These are phyloP conservation scores for Lepetodrilus schrolli DNA, from an alignment of 2,888 invertebrate species.

Conservation along the genomic window DNA sequence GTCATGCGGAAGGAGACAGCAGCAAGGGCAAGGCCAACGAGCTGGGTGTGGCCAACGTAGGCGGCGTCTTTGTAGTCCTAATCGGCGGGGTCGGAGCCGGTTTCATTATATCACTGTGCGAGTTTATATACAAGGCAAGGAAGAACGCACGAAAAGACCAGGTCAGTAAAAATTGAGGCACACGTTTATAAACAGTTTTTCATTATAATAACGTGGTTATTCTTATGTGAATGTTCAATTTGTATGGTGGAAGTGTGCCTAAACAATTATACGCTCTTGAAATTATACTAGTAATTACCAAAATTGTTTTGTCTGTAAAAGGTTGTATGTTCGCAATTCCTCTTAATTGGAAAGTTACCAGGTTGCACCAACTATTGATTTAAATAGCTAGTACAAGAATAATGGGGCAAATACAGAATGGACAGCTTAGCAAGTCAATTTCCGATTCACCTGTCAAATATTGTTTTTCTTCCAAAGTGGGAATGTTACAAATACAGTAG, in stretches of 20 bases:
- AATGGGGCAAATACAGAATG: too few relatives aligned
- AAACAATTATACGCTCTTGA: neutral
- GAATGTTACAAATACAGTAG: too few relatives aligned
- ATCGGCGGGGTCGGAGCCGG: slow-evolving; percentile 93
- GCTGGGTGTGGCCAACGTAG: slow-evolving; percentile 90
- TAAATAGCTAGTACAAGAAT: too few relatives aligned
- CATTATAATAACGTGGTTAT: neutral
- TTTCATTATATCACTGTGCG: slow-evolving; percentile 92
- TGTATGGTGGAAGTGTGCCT: too few relatives aligned
- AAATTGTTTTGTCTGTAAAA: too few relatives aligned
- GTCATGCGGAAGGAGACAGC: slow-evolving; percentile 80
- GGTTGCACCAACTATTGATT: too few relatives aligned
- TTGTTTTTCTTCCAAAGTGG: too few relatives aligned
- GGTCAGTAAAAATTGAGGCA: slow-evolving; percentile 62
- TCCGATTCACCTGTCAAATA: too few relatives aligned
- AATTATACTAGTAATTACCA: too few relatives aligned
- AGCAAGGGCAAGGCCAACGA: slow-evolving; percentile 89
- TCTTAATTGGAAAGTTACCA: too few relatives aligned
- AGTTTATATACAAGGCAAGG: slow-evolving; percentile 80
- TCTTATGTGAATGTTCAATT: neutral
- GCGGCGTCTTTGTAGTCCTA: slow-evolving; percentile 96
- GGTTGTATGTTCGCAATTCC: too few relatives aligned
- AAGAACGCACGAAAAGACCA: slow-evolving; percentile 70
- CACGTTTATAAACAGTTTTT: neutral
- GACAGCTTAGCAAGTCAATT: too few relatives aligned